Evolutionary conservation across 2,797 vertebrate species (phyloP).

Genomic region (Liparis tanakae): DNA sequence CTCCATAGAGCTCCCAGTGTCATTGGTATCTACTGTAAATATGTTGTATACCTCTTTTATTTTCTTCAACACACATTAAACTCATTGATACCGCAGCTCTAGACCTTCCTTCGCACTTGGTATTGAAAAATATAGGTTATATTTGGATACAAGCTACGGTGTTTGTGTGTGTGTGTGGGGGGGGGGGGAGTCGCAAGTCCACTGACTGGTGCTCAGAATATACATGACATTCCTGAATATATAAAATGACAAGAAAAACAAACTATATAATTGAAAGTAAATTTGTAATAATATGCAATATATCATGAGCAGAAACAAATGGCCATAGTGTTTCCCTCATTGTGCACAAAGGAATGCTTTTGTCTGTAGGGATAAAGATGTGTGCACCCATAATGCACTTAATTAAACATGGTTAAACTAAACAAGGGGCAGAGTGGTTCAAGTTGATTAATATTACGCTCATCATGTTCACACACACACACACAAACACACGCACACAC

Average conservation of each 20-base stretch:
- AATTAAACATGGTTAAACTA: conserved; percentile 20
- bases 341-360: background rate
- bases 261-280: background rate
- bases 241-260: background rate
- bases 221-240: background rate
- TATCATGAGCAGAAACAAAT: background rate
- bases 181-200: no score
- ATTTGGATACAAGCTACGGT: background rate
- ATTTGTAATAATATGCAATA: background rate
- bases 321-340: background rate
- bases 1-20: background rate
- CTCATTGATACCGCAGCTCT: background rate
- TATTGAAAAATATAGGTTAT: background rate
- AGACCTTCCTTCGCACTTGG: background rate
- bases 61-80: background rate
- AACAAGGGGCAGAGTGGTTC: conserved; percentile 18
- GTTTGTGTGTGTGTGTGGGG: no score
- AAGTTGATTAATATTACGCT: conserved; percentile 20
- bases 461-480: conserved; percentile 2
- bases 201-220: no score
- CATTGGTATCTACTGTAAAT: background rate
- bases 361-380: background rate
- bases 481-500: no score
- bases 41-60: background rate
- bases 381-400: conserved; percentile 1